phyloP scores from a whole-genome alignment of 1,140 invertebrate species.

The Elysia chlorotica region DNA sequence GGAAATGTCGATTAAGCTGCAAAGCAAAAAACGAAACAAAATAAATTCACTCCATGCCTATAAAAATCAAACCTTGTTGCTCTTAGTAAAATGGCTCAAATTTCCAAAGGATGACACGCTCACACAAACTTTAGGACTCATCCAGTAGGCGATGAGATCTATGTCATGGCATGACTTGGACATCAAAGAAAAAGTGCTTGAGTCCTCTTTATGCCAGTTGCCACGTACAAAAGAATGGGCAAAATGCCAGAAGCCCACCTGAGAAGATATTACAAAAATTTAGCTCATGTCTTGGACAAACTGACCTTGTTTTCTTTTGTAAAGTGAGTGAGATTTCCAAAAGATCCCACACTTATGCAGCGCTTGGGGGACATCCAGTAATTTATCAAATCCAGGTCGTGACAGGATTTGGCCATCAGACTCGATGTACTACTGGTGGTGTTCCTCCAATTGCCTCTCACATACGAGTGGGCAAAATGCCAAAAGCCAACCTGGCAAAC shows the following conservation, averaged over 20 bases:
- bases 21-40: too few relatives aligned
- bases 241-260: conserved; percentile 66
- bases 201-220: conserved; percentile 63
- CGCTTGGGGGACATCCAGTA: conserved; percentile 61
- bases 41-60: too few relatives aligned
- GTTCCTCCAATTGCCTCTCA: conserved; percentile 65
- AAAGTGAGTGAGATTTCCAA: conserved; percentile 64
- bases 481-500: conserved; percentile 60
- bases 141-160: conserved; percentile 64
- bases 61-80: conserved; percentile 58
- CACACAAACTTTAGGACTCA: conserved; percentile 53
- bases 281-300: too few relatives aligned
- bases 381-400: conserved; percentile 64
- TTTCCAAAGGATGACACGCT: conserved; percentile 64
- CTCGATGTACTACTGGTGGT: conserved; percentile 60
- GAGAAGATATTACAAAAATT: too few relatives aligned
- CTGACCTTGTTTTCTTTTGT: conserved; percentile 52
- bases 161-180: conserved; percentile 66
- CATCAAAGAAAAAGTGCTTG: conserved; percentile 62
- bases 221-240: conserved; percentile 65
- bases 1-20: too few relatives aligned
- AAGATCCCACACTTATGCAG: conserved; percentile 61
- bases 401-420: conserved; percentile 65
- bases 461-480: conserved; percentile 66
- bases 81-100: conserved; percentile 60